phyloP scores from a whole-genome alignment of 2,113 vertebrate genomes.

The Micronycteris hirsuta region DNA sequence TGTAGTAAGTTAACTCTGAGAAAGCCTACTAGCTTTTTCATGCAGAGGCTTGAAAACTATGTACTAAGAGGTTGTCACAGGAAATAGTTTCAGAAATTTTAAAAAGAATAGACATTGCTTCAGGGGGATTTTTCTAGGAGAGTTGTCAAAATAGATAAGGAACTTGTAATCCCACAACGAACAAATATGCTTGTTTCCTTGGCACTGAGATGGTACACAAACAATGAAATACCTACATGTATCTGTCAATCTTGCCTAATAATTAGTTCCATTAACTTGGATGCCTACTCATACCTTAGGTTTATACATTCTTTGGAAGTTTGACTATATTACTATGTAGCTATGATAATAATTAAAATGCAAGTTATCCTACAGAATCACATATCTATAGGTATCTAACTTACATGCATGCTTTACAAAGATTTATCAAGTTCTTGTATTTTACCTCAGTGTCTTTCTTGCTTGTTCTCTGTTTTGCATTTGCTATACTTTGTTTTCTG shows the following conservation, averaged over 20 bases:
- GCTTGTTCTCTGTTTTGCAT: not conserved
- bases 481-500: not conserved
- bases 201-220: not conserved
- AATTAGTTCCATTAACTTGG: not conserved
- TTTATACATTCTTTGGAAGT: not conserved
- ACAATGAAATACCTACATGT: not conserved
- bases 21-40: not conserved
- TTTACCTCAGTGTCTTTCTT: not conserved
- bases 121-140: not conserved
- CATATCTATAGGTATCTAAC: not conserved
- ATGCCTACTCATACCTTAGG: not conserved
- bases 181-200: not conserved
- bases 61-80: not conserved
- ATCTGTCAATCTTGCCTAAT: not conserved
- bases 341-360: not conserved
- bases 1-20: not conserved
- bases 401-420: not conserved
- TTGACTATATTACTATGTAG: not conserved
- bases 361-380: not conserved
- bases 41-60: not conserved
- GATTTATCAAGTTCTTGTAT: not conserved
- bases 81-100: not conserved
- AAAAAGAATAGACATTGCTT: not conserved
- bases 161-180: not conserved
- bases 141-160: slow-evolving; percentile 43